Conservation (phyloP, 2,888 invertebrate species). For the Lymantria dispar region DNA sequence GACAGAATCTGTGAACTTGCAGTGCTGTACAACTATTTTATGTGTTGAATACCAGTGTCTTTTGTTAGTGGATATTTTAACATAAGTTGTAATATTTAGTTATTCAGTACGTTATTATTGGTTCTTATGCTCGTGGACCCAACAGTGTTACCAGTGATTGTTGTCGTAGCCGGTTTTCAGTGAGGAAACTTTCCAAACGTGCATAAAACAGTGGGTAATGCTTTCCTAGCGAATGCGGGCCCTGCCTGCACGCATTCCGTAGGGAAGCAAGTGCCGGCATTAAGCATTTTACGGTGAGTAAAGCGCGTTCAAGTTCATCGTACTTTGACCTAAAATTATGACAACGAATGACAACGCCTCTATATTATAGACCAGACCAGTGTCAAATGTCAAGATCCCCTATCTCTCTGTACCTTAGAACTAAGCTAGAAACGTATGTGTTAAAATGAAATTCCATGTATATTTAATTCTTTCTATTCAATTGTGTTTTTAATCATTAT, state of each 20-base stretch:
- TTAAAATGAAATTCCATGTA: too few species aligned
- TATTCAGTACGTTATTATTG: constrained; percentile 62
- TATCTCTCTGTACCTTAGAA: too few species aligned
- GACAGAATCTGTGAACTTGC: constrained; percentile 42
- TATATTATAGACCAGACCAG: constrained; percentile 30
- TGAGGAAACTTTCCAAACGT: constrained; percentile 79
- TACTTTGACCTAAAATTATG: constrained; percentile 77
- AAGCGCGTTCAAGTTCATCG: constrained; percentile 76
- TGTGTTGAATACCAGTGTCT: constrained; percentile 72
- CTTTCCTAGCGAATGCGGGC: constrained; percentile 78
- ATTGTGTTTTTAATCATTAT: too few species aligned
- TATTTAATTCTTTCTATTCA: too few species aligned
- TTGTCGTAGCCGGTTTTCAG: constrained; percentile 80
- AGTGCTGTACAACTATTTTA: constrained; percentile 58
- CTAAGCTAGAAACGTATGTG: too few species aligned
- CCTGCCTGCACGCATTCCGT: constrained; percentile 77
- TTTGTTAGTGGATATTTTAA: constrained; percentile 73
- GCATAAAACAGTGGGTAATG: constrained; percentile 79
- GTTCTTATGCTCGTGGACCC: constrained; percentile 58
- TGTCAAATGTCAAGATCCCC: constrained; percentile 37
- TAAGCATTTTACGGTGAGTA: constrained; percentile 81
- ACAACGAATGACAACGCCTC: constrained; percentile 44
- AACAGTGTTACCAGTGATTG: constrained; percentile 79
- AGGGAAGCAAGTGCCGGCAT: constrained; percentile 78
- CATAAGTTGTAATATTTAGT: constrained; percentile 64